Evolutionary conservation across 2,113 vertebrate species (phyloP), one percentile per base, ranked within the genome.

Genomic region (Regulus satrapa): DNA sequence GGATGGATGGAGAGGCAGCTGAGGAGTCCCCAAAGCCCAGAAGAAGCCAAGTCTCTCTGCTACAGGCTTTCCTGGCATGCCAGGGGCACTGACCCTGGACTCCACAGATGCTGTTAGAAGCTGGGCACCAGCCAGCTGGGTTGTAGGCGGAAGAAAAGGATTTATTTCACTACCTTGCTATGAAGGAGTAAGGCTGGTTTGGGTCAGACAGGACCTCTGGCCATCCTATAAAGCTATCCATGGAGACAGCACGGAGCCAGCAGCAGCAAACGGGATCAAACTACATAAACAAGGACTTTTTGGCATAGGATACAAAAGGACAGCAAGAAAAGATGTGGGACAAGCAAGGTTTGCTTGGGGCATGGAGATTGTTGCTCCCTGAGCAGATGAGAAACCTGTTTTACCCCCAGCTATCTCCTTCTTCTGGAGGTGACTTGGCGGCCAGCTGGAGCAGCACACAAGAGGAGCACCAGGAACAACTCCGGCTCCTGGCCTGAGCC

Each of bases 121-220:
- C 28, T 12, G 6, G 56, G 48, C 58, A 67, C 48, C 0, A 0
- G 12, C 48, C 67, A 73, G 29, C 19, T 0, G 0, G 10, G 17
- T 4, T 45, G 45, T 68, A 23, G 14, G 40, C 1, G 1, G 34
- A 63, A 68, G 43, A 59, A 49, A 63, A 40, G 10, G 4, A 5
- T 26, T 58, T 52, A 40, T 68, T 85, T 31, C 74, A 21, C 29
- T 29, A 17, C 45, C 2, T 1, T 64, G 61, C 18, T 32, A 12
- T 12, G 55, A 78, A 64, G 63, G 23, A 93, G 64, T 19, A 32
- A 66, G 81, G 26, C 19, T 23, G 62, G 6, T 26, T 19, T 41
- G 62, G 31, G 32, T 72, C 36, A 28, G 23, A 10, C 72, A 26
- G 46, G 21, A 38, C 25, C 28, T 54, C 38, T 10, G 34, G 19